Evolutionary conservation across 2,888 invertebrate genomes (phyloP), one percentile per base, ranked within the genome.

Genomic region (Drosophila algonquin): DNA sequence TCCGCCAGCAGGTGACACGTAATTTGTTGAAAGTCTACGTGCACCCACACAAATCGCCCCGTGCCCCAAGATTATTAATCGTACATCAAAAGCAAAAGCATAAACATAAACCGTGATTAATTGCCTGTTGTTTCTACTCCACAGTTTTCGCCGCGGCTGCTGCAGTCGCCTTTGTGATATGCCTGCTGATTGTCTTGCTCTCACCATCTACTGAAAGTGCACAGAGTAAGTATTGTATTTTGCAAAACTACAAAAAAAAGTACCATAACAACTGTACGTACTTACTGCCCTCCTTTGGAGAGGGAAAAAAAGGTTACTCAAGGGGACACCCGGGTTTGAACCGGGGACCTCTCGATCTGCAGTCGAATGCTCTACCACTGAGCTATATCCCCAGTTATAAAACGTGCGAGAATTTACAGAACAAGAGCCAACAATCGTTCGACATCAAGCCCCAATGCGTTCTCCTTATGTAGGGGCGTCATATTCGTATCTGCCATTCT

Each of bases 81-180:
- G 67, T 63, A 67, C 78, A 77, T 77, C 83, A 69, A 73, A n/a
- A 63, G 48, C 63, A 24, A 24, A 24, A 24, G 24, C 24, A 24
- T 24, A 24, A 24, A 24, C 24, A 24, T 24, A 24, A 24, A 5
- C 69, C 59, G 48, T 81, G 81, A 87, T 73, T 79, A 78, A 60
- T 73, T 24, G 40, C 7, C 61, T 58, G 16, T 67, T 48, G 51
- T 67, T 76, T 73, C 21, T 67, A 48, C 50, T 10, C 12, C 4
- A 0, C 93, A 94, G 94, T 93, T 93, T 93, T 94, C 94, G 87
- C 94, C 94, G 88, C 93, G 94, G 63, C 79, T 94, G 91, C 91
- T 94, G 76, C 92, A 93, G 93, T 94, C 92, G 92, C 93, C 73
- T 89, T 94, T 89, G 91, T 94, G 81, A 90, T 94, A 82, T 91